A percentile compares a stretch with the other conserved stretches of the same genome.
Evolutionary conservation across 2,113 vertebrate genomes (phyloP).

Genomic region (Leucosticte australis): DNA sequence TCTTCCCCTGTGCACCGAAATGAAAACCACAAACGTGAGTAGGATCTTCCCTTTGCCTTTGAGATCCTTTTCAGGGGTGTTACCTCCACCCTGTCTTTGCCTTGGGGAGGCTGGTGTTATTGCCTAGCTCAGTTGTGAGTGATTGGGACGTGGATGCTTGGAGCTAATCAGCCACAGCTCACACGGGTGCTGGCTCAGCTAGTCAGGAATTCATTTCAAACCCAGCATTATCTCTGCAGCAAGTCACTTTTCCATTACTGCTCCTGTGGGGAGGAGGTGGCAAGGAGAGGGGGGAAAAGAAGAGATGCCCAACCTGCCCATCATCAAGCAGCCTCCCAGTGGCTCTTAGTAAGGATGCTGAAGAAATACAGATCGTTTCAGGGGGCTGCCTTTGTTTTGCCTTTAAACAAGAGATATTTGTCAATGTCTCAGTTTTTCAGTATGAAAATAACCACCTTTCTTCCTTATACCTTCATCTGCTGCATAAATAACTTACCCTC

Average conservation of each 20-base stretch:
- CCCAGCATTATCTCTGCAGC: conserved; percentile 50
- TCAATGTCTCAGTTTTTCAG: neutral
- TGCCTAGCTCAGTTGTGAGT: conserved; percentile 5
- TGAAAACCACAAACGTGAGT: conserved; percentile 93
- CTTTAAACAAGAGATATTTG: neutral
- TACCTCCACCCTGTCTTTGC: neutral
- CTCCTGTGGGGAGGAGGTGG: conserved; percentile 18
- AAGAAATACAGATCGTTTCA: neutral
- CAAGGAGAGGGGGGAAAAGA: neutral
- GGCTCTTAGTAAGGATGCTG: neutral
- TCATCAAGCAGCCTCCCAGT: conserved; percentile 3
- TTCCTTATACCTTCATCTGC: neutral
- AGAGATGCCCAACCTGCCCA: neutral
- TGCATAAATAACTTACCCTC: neutral
- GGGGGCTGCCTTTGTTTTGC: neutral
- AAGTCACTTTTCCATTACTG: conserved; percentile 41
- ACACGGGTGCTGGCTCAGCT: conserved; percentile 29
- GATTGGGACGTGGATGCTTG: conserved; percentile 29
- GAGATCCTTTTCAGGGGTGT: neutral
- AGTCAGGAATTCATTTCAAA: conserved; percentile 62
- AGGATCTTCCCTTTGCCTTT: neutral
- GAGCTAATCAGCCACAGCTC: conserved; percentile 42
- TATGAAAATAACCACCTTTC: neutral
- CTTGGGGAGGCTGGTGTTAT: neutral
- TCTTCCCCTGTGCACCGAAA: conserved; percentile 82